These are phyloP conservation scores for Lepidocyrtoides sp. DNA, from an alignment of 2,888 invertebrate genomes.

Conservation along the genomic window DNA sequence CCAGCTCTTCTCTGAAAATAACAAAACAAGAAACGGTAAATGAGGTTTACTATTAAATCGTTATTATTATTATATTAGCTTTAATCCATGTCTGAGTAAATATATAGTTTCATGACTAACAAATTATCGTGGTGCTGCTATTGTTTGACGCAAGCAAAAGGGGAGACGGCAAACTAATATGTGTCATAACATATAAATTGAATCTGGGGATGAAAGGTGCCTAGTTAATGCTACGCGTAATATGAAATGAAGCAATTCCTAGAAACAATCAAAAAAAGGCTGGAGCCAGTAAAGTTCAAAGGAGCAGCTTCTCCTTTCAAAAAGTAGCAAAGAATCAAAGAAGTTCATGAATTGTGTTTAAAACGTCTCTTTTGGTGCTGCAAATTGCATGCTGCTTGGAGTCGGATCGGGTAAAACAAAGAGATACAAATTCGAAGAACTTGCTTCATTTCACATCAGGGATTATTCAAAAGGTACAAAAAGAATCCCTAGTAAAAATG, in stretches of 20 bases:
- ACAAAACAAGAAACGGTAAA: constrained; percentile 1
- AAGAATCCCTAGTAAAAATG: not conserved
- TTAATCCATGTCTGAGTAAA: constrained; percentile 14
- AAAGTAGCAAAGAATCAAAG: not conserved
- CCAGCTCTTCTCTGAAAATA: constrained; percentile 95
- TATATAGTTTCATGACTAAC: not conserved
- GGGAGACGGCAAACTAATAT: no score
- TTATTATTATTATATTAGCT: constrained; percentile 52
- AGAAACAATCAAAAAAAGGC: constrained; percentile 37
- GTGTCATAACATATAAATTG: not conserved
- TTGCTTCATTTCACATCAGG: not conserved
- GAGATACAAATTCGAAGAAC: constrained; percentile 29
- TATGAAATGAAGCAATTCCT: constrained; percentile 40
- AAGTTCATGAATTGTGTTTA: not conserved
- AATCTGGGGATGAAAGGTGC: not conserved
- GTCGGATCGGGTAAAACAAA: constrained; percentile 43
- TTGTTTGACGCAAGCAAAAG: not conserved
- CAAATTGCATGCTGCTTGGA: not conserved
- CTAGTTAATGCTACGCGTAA: not conserved
- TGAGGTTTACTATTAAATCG: no score
- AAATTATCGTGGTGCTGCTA: not conserved
- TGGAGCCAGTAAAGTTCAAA: constrained; percentile 72
- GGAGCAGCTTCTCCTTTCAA: not conserved
- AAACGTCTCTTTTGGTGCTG: not conserved
- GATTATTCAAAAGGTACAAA: constrained; percentile 1